Base-by-base conservation (phyloP, 2,113 vertebrate genomes). In the Heterochromis multidens region DNA sequence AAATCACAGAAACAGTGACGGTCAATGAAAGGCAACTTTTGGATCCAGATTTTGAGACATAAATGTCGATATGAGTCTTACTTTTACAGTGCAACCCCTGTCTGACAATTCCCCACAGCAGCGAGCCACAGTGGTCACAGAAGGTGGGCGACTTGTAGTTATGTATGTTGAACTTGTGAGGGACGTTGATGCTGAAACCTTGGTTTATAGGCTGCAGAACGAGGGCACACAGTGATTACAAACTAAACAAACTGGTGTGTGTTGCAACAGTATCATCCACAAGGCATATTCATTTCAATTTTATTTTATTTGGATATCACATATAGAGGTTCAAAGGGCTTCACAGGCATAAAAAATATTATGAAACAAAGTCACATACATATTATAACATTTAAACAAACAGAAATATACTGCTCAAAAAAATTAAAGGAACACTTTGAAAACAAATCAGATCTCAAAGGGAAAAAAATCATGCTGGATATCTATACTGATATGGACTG, bases 61-160 rank as follows among this genome's bases (percentile, higher is more conserved):
- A 23, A n/a, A 49, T 4, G 5, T 19, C 12, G 54, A 21, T 6
- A 4, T 2, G 4, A 5, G 11, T 33, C 97, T 97, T 95, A 99
- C 99, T 98, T 97, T 98, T 98, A 95, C 99, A 99, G 89, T 99
- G 99, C 1, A 99, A 96, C 43, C 99, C 99, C 93, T 99, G 99
- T 7, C 96, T 88, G 94, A 99, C 94, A 21, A 99, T 95, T 0
- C 99, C 99, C 98, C 98, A 99, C 43, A 99, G 97, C 93, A 99
- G 94, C 4, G 99, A 99, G 33, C 98, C 98, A 0, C 99, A 99
- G 96, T 99, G 98, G 90, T 99, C 97, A 10, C 99, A 99, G 95
- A 99, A 99, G 0, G 98, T 97, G 0, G 97, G 99, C 67, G 98
- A 97, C 94, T 99, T 99, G 92, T 98, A 99, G 94, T 97, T 99